Evolutionary conservation across 2,888 invertebrate genomes (phyloP).

Genomic region (Ecliptopera silaceata): DNA sequence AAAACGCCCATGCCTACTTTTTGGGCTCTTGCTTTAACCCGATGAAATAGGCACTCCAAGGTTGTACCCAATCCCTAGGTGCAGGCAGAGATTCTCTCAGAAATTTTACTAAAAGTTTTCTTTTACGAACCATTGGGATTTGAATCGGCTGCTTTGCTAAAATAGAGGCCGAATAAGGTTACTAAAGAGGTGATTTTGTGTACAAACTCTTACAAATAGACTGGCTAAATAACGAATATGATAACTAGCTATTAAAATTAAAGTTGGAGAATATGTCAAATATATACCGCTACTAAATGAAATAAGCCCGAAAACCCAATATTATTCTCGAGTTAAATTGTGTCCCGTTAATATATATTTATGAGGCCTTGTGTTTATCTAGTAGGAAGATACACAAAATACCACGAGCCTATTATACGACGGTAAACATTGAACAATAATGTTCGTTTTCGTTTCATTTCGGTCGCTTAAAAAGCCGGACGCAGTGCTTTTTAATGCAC

Average conservation of each 20-base stretch:
- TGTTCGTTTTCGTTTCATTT: neutral
- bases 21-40: too few species aligned
- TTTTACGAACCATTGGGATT: too few species aligned
- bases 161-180: too few species aligned
- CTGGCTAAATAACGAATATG: too few species aligned
- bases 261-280: neutral
- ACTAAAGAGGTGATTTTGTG: too few species aligned
- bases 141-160: too few species aligned
- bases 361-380: constrained; percentile 16
- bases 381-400: neutral
- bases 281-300: constrained; percentile 13
- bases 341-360: constrained; percentile 28
- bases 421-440: neutral
- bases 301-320: constrained; percentile 6
- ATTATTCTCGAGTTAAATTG: constrained; percentile 21
- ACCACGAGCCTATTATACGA: neutral
- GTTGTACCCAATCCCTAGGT: too few species aligned
- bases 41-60: too few species aligned
- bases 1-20: too few species aligned
- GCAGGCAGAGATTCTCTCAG: too few species aligned
- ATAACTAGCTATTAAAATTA: neutral
- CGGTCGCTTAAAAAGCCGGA: neutral
- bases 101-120: too few species aligned
- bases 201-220: too few species aligned
- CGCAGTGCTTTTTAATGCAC: neutral